These are phyloP conservation scores for Sebastes kiyomatsui DNA, from an alignment of 2,797 vertebrate genomes.

Conservation along the genomic window DNA sequence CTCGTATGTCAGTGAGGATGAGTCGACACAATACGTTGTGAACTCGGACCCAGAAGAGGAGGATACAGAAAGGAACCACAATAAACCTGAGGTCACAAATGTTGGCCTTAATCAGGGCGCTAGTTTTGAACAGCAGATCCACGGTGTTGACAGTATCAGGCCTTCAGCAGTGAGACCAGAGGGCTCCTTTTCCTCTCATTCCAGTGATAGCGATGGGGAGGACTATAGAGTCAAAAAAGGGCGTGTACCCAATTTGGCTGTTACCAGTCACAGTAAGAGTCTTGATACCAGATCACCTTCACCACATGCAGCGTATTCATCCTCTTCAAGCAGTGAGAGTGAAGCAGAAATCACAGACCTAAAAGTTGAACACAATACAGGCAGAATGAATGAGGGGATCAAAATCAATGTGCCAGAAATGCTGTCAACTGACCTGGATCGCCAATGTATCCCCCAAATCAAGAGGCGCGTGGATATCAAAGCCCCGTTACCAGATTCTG, in stretches of 20 bases:
- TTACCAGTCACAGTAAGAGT: background rate
- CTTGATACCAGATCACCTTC: background rate
- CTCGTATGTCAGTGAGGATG: slow-evolving; percentile 65
- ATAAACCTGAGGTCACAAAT: background rate
- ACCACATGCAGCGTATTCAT: background rate
- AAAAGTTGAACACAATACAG: background rate
- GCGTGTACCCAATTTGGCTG: background rate
- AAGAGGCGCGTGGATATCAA: slow-evolving; percentile 16
- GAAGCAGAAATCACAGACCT: slow-evolving; percentile 15
- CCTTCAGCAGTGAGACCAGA: background rate
- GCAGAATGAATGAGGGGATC: background rate
- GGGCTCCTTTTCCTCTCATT: slow-evolving; percentile 31
- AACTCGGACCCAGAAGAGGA: slow-evolving; percentile 55
- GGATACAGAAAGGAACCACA: background rate
- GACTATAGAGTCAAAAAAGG: slow-evolving; percentile 6
- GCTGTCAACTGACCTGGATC: background rate
- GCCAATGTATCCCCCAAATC: background rate
- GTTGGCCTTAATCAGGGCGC: background rate
- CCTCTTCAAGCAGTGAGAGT: slow-evolving; percentile 51
- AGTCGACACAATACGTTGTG: slow-evolving; percentile 65
- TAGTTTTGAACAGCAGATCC: background rate
- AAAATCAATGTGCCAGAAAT: background rate
- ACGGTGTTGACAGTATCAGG: background rate
- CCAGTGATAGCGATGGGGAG: slow-evolving; percentile 44
- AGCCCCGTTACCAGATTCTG: background rate